Base-by-base conservation (phyloP, 2,113 vertebrate species). In the Saimiri boliviensis region DNA sequence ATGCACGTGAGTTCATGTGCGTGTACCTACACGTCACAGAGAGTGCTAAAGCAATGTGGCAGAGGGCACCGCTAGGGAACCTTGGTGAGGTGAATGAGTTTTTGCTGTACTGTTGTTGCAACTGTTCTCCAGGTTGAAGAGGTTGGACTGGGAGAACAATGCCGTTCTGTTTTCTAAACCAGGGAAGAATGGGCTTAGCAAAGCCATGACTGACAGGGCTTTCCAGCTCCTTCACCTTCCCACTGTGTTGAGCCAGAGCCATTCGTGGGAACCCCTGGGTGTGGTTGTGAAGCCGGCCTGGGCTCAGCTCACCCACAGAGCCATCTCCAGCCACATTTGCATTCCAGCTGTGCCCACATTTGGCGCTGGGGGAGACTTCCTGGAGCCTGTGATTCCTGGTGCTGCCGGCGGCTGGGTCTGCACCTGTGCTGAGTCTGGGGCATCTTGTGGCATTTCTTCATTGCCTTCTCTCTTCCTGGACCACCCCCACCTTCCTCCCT, bases 21-120 rank as follows among this genome's bases (percentile, higher is more conserved):
- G 5, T 32, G 10, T 23, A 14, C 27, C 40, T 76, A 4, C 30
- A 30, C 73, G 9, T 42, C 7, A 8, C 42, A 47, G 74, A 47
- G 6, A 35, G n/a, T 25, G 37, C 30, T 16, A 0, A 25, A 27
- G 21, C 13, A 6, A 19, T 4, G 1, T n/a, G 20, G 20, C 10
- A 25, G 32, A 68, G 35, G 0, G 20, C 6, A 5, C 8, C 0
- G 2, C 9, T 0, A 3, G 25, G 32, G 54, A 60, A 20, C 37
- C 19, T 14, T 0, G 30, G 68, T 0, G 6, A 21, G 27, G 21
- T 12, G 23, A 32, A 7, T 0, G 27, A 0, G 54, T 19, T 14
- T 14, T 32, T 1, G 1, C 76, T 6, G 17, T 4, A 0, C 58
- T 7, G 1, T 23, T n/a, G n/a, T 23, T 11, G 40, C 6, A 5